Evolutionary conservation across 2,113 vertebrate genomes (phyloP).

Genomic region (Accipiter cooperii): DNA sequence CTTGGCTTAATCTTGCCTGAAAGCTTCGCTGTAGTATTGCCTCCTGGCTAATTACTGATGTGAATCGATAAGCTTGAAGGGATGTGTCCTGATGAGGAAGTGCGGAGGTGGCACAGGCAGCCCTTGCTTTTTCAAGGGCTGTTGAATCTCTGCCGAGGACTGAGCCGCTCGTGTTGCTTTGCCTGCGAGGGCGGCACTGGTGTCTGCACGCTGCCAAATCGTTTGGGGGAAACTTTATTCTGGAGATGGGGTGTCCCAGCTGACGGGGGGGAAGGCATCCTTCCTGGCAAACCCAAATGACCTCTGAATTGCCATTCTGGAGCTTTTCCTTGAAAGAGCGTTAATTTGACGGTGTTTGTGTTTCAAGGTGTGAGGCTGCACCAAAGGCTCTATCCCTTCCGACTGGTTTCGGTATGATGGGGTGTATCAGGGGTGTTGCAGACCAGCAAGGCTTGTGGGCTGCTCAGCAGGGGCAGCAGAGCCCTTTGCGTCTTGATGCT

Average conservation of each 20-base stretch:
- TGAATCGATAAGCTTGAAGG: neutral
- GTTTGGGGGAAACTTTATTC: no score
- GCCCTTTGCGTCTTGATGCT: neutral
- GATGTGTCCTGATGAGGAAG: accelerated
- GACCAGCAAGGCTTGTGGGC: neutral
- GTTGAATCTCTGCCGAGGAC: neutral
- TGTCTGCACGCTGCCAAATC: neutral
- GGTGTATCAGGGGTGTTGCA: neutral
- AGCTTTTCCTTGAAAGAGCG: neutral
- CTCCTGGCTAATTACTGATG: neutral
- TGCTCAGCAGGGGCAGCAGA: neutral
- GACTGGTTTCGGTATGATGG: neutral
- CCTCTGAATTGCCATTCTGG: neutral
- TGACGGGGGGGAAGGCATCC: neutral
- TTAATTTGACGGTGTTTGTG: neutral
- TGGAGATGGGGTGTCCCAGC: neutral
- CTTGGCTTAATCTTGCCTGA: neutral
- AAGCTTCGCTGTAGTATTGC: neutral
- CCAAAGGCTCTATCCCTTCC: neutral
- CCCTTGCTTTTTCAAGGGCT: neutral
- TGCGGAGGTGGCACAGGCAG: neutral
- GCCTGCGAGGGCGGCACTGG: neutral
- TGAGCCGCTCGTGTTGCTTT: neutral
- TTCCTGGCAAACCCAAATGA: accelerated
- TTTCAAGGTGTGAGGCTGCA: neutral